These are phyloP conservation scores for Zoanthus solanderi DNA, from an alignment of 92 coral and sea anemone species.

Conservation along the genomic window DNA sequence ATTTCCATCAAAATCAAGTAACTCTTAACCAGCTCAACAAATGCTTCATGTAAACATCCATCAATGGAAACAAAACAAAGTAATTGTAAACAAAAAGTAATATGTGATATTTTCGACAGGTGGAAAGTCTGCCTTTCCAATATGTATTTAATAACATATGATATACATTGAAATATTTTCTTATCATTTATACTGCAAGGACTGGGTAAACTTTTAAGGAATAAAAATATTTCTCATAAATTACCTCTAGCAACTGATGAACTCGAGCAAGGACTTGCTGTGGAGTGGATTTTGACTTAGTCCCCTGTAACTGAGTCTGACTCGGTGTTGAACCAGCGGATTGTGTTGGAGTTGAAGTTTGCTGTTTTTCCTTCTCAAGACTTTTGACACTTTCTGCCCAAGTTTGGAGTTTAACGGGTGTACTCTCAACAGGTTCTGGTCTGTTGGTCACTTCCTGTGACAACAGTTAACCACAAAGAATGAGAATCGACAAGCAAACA, in stretches of 20 bases:
- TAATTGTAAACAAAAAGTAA: too few species aligned
- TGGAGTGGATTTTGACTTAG: constrained; percentile 83
- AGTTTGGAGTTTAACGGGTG: constrained; percentile 41
- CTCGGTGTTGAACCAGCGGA: constrained; percentile 47
- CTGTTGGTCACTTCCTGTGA: constrained; percentile 20
- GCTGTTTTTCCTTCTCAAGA: constrained; percentile 48
- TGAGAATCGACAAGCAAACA: constrained; percentile 38
- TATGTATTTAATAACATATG: background rate
- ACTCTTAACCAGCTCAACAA: too few species aligned
- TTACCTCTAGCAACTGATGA: constrained; percentile 86
- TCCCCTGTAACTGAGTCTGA: constrained; percentile 11
- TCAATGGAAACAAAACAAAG: too few species aligned
- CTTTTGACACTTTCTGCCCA: constrained; percentile 49
- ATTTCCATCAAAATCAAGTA: too few species aligned
- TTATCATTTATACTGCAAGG: background rate
- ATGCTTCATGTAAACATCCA: too few species aligned
- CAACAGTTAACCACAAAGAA: constrained; percentile 17
- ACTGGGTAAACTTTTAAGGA: background rate
- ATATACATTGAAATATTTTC: background rate
- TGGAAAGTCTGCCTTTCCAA: background rate
- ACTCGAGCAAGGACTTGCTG: constrained; percentile 96
- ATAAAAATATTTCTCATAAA: background rate
- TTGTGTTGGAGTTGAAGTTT: constrained; percentile 17
- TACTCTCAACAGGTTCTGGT: constrained; percentile 35
- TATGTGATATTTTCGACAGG: constrained; percentile 13